phyloP scores from a whole-genome alignment of 2,888 invertebrate genomes.

The Erebia palarica region DNA sequence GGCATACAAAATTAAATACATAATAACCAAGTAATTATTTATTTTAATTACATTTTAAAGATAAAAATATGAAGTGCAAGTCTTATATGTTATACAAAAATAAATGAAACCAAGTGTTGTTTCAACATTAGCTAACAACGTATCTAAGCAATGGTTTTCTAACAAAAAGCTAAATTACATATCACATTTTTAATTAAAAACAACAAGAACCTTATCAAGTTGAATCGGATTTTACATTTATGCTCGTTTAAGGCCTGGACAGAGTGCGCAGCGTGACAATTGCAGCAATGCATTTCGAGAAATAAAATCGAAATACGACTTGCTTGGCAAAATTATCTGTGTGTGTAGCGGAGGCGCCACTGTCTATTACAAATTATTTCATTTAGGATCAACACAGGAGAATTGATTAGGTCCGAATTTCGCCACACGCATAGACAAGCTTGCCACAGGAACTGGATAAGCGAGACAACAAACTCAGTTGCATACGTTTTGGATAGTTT shows the following conservation, averaged over 20 bases:
- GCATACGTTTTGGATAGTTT: not conserved
- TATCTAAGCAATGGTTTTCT: conserved; percentile 61
- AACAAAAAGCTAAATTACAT: conserved; percentile 68
- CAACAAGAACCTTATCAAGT: conserved; percentile 54
- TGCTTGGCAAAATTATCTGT: no score
- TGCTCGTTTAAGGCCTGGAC: conserved; percentile 49
- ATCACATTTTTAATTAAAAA: conserved; percentile 79
- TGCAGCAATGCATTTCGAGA: not conserved
- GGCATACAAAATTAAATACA: conserved; percentile 39
- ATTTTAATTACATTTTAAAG: conserved; percentile 73
- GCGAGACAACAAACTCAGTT: no score
- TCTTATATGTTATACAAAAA: conserved; percentile 75
- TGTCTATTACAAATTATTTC: no score
- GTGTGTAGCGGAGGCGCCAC: no score
- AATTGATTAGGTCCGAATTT: no score
- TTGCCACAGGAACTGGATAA: no score
- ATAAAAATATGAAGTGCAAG: conserved; percentile 68
- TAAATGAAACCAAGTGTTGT: conserved; percentile 71
- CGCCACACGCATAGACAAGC: no score
- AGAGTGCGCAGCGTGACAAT: not conserved
- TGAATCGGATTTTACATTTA: conserved; percentile 34
- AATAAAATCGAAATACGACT: no score
- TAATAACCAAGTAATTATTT: conserved; percentile 70
- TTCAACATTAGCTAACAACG: conserved; percentile 67
- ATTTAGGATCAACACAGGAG: no score